A percentile compares a stretch with the other conserved stretches of the same genome.
phyloP scores from a whole-genome alignment of 2,113 vertebrate genomes.

The Anoplopoma fimbria region DNA sequence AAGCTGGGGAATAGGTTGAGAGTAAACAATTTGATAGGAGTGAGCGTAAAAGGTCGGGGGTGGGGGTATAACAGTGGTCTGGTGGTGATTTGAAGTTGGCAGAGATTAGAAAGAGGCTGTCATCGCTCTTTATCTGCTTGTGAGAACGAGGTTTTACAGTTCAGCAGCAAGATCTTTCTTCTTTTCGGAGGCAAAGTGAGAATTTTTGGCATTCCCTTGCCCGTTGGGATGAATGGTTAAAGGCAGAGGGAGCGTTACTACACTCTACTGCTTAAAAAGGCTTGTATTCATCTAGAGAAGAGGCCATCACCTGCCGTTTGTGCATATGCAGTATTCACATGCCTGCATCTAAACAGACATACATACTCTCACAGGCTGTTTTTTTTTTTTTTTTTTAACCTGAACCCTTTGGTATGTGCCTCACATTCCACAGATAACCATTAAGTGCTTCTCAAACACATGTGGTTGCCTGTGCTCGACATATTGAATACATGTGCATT shows the following conservation, averaged over 20 bases:
- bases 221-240: conserved; percentile 27
- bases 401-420: conserved; percentile 40
- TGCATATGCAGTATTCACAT: conserved; percentile 7
- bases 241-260: conserved; percentile 27
- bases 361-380: neutral
- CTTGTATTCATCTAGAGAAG: conserved; percentile 3
- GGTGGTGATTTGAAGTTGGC: conserved; percentile 52
- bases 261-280: conserved; percentile 11
- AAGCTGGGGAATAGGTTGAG: neutral
- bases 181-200: conserved; percentile 48
- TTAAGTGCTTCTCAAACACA: conserved; percentile 13
- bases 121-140: conserved; percentile 43
- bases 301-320: conserved; percentile 37
- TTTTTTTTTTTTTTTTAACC: conserved; percentile 6
- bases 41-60: neutral
- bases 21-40: conserved; percentile 42
- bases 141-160: conserved; percentile 49
- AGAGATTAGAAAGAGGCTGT: conserved; percentile 39
- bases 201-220: conserved; percentile 33
- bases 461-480: neutral
- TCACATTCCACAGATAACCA: conserved; percentile 60
- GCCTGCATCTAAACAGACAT: conserved; percentile 25
- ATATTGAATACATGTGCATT: neutral
- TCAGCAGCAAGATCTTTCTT: neutral
- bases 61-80: conserved; percentile 21